Conservation (phyloP, 2,113 vertebrate species). For the Brachypodius melanocephalos region DNA sequence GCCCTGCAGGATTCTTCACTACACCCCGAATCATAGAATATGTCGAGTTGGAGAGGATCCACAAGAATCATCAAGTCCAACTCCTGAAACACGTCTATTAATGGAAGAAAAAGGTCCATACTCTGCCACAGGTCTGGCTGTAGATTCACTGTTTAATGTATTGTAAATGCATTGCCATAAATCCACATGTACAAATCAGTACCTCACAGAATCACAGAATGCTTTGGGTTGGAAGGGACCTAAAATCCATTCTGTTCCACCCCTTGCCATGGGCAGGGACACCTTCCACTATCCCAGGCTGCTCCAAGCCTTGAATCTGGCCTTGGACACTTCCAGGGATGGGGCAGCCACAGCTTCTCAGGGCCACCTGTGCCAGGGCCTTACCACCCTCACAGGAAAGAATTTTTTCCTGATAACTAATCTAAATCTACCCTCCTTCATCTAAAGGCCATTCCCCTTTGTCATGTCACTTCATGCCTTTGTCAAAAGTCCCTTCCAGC, state of each 20-base stretch:
- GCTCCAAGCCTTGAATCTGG: background rate
- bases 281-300: background rate
- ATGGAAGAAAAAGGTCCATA: background rate
- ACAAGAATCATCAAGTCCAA: background rate
- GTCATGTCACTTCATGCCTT: background rate
- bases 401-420: background rate
- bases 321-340: background rate
- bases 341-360: background rate
- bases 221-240: background rate
- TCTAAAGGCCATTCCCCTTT: background rate
- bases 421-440: background rate
- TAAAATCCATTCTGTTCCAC: background rate
- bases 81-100: background rate
- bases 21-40: background rate
- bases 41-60: background rate
- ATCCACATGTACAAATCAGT: background rate
- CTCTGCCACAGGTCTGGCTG: background rate
- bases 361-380: background rate
- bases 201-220: background rate
- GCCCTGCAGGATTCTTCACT: background rate
- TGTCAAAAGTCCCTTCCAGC: background rate
- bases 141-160: background rate
- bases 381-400: rapidly evolving
- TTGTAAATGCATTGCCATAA: conserved; percentile 13
- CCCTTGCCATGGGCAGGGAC: background rate